These are phyloP conservation scores for Heliconius cydno DNA, from an alignment of 2,888 invertebrate species.

Conservation along the genomic window DNA sequence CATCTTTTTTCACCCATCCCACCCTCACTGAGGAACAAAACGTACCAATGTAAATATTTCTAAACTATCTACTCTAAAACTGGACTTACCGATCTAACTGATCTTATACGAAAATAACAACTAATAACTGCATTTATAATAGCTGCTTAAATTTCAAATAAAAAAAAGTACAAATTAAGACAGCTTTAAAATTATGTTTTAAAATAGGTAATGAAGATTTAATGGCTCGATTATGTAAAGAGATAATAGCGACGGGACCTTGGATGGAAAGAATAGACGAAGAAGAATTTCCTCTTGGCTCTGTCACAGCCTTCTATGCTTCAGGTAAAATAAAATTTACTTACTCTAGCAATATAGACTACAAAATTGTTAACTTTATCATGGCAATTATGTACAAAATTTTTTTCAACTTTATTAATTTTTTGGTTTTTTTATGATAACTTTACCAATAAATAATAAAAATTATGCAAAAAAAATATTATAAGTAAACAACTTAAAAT, in stretches of 20 bases:
- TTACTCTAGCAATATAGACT: neutral
- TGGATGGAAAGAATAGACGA: constrained; percentile 68
- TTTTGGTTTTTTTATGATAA: neutral
- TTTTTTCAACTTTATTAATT: no score
- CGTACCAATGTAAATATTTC: constrained; percentile 69
- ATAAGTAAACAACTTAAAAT: no score
- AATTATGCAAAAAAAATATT: no score
- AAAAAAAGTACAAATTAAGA: neutral
- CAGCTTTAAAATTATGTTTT: no score
- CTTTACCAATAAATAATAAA: neutral
- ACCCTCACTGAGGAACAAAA: constrained; percentile 66
- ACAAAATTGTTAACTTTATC: neutral
- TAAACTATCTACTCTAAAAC: no score
- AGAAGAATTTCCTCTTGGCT: constrained; percentile 66
- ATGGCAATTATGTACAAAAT: no score
- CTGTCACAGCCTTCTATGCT: constrained; percentile 72
- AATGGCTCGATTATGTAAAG: constrained; percentile 70
- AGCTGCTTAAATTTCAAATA: no score
- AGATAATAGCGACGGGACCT: constrained; percentile 66
- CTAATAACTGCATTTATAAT: neutral
- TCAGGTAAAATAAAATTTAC: constrained; percentile 57
- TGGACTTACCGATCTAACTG: no score
- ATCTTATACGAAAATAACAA: neutral
- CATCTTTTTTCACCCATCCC: constrained; percentile 66
- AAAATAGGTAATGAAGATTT: constrained; percentile 69